These are phyloP conservation scores for Fregata magnificens DNA, from an alignment of 2,113 vertebrate species.

Conservation along the genomic window DNA sequence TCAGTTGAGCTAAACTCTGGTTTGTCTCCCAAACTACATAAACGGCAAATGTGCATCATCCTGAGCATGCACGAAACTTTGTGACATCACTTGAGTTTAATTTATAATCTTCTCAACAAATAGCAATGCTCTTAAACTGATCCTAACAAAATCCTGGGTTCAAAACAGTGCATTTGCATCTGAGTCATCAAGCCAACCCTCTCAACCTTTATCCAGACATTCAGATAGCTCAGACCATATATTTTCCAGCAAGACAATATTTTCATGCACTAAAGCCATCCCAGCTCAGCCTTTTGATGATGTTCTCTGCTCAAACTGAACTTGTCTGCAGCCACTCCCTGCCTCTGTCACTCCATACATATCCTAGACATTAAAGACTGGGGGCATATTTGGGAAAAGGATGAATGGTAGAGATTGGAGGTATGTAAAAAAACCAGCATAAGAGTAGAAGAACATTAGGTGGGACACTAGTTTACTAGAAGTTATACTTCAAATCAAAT, in stretches of 20 bases:
- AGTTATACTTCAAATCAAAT: not conserved
- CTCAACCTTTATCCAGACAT: not conserved
- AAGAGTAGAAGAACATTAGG: not conserved
- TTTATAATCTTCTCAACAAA: not conserved
- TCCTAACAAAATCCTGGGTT: not conserved
- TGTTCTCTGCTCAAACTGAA: not conserved
- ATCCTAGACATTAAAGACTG: not conserved
- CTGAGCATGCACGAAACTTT: not conserved
- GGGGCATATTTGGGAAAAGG: not conserved
- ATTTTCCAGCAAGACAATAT: not conserved
- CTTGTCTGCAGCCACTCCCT: not conserved
- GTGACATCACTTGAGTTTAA: not conserved
- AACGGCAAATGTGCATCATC: not conserved
- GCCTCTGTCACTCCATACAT: rapidly evolving
- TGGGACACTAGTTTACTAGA: not conserved
- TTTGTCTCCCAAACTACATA: not conserved
- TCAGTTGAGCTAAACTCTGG: not conserved
- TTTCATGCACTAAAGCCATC: not conserved
- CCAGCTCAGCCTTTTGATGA: not conserved
- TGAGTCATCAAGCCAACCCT: not conserved
- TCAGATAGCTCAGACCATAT: not conserved
- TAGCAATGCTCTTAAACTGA: not conserved
- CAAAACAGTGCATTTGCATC: not conserved
- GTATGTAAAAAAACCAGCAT: not conserved
- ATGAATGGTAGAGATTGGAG: not conserved